These are phyloP conservation scores for Drosophila atroscutellata DNA, from an alignment of 2,888 invertebrate genomes.

Conservation along the genomic window DNA sequence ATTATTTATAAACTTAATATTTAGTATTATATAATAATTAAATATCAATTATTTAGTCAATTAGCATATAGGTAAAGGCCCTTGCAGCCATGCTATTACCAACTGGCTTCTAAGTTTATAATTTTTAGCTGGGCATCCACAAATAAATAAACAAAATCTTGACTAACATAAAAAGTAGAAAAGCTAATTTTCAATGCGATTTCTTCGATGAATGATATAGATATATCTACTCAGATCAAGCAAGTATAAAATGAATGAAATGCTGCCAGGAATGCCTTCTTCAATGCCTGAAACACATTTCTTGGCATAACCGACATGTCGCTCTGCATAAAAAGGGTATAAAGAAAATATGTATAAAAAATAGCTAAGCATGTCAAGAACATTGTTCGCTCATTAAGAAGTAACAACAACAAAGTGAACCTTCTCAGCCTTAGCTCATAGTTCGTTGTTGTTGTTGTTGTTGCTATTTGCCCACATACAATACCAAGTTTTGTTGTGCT, in stretches of 20 bases:
- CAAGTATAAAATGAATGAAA: neutral
- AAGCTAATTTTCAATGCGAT: neutral
- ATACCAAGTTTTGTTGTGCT: slow-evolving; percentile 67
- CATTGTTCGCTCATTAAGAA: slow-evolving; percentile 77
- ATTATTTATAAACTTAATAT: too few species aligned
- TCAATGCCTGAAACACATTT: neutral
- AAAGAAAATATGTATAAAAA: slow-evolving; percentile 27
- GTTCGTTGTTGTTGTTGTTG: slow-evolving; percentile 44
- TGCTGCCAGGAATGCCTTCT: neutral
- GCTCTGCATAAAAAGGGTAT: neutral
- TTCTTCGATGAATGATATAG: neutral
- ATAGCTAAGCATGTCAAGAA: slow-evolving; percentile 76
- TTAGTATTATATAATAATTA: too few species aligned
- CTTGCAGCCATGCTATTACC: neutral
- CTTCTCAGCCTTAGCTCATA: slow-evolving; percentile 4
- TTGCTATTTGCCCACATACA: slow-evolving; percentile 54
- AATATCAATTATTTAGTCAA: neutral
- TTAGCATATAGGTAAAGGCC: neutral
- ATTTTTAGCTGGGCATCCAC: too few species aligned
- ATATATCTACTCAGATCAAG: neutral
- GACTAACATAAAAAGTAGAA: neutral
- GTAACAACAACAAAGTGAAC: slow-evolving; percentile 23
- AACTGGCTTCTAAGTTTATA: too few species aligned
- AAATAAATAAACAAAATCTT: neutral
- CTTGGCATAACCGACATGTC: neutral